A percentile compares a stretch with the other conserved stretches of the same genome.
phyloP scores from a whole-genome alignment of 2,888 invertebrate species.

The Melipona beecheii region DNA sequence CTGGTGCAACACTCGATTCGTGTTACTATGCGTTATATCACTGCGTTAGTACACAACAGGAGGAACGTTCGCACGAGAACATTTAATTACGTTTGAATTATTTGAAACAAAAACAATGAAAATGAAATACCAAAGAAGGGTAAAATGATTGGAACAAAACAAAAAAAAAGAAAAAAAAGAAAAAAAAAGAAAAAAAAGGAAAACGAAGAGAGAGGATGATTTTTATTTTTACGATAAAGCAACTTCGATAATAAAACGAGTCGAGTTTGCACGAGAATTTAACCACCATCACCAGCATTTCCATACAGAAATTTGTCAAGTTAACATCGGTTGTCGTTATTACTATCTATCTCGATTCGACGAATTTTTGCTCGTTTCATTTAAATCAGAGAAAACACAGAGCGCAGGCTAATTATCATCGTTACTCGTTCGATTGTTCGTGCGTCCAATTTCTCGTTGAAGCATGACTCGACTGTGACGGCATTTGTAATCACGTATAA shows the following conservation, averaged over 20 bases:
- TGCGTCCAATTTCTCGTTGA: conserved; percentile 15
- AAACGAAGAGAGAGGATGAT: neutral
- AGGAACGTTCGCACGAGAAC: neutral
- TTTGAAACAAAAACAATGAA: neutral
- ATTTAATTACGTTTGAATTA: conserved; percentile 15
- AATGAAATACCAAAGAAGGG: neutral
- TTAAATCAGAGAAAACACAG: conserved; percentile 27
- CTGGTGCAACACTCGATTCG: conserved; percentile 72
- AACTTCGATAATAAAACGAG: conserved; percentile 70
- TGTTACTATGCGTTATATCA: conserved; percentile 50
- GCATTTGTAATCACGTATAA: conserved; percentile 23
- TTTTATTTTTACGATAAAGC: conserved; percentile 11
- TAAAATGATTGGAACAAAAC: neutral
- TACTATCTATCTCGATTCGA: conserved; percentile 28
- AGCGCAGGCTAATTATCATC: conserved; percentile 18
- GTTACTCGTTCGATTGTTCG: conserved; percentile 23
- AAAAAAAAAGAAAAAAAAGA: neutral
- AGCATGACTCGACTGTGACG: conserved; percentile 30
- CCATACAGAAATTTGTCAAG: conserved; percentile 41
- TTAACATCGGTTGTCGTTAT: conserved; percentile 43
- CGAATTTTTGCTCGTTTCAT: conserved; percentile 34
- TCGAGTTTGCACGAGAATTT: conserved; percentile 73
- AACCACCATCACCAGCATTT: conserved; percentile 76
- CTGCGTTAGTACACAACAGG: neutral
- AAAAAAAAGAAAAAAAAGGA: neutral